phyloP scores from a whole-genome alignment of 2,797 vertebrate genomes.

The Geotria australis region DNA sequence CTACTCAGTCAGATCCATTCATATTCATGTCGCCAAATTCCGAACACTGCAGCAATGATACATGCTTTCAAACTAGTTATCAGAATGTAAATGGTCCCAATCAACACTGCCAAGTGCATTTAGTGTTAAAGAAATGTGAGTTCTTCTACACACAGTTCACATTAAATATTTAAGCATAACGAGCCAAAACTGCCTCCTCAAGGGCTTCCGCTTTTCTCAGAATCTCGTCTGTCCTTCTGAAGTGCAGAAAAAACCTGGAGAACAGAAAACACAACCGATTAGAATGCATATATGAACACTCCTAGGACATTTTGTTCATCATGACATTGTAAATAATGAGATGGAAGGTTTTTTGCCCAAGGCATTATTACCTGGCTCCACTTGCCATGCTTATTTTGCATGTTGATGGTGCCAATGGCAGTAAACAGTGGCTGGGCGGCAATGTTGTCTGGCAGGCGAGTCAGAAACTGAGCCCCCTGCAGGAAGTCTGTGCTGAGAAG shows the following conservation, averaged over 20 bases:
- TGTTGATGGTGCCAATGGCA: background rate
- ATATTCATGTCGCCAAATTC: too few relatives aligned
- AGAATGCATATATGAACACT: background rate
- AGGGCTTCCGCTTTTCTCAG: conserved; percentile 30
- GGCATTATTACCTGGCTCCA: background rate
- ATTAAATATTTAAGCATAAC: too few relatives aligned
- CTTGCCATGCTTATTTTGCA: background rate
- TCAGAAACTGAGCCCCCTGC: background rate
- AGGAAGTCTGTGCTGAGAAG: background rate
- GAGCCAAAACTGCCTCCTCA: conserved; percentile 1
- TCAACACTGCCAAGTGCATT: too few relatives aligned
- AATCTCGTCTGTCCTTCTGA: conserved; percentile 39
- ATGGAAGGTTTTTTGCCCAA: too few relatives aligned
- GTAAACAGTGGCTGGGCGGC: background rate
- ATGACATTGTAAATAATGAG: too few relatives aligned
- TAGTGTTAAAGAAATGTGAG: too few relatives aligned
- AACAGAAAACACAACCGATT: background rate
- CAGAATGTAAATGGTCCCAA: too few relatives aligned
- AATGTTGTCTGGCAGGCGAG: background rate
- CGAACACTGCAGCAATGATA: too few relatives aligned
- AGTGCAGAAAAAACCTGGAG: conserved; percentile 36
- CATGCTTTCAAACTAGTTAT: too few relatives aligned
- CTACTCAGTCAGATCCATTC: too few relatives aligned
- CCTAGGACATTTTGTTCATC: too few relatives aligned
- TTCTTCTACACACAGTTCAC: too few relatives aligned